These are phyloP conservation scores for Phallusia fumigata DNA, from an alignment of 23 tunicate species.

Conservation along the genomic window DNA sequence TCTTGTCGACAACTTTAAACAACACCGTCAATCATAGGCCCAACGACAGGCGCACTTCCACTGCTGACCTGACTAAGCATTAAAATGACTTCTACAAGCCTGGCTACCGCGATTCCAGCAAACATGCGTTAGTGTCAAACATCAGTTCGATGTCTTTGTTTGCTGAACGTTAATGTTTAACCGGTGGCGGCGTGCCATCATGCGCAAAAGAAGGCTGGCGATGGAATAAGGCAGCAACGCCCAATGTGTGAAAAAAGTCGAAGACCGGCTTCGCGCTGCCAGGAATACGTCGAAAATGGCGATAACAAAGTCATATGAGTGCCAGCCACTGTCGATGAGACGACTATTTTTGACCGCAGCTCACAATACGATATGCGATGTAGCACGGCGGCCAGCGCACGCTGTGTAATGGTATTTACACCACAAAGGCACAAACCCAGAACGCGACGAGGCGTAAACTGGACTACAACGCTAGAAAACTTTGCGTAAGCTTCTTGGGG, in stretches of 20 bases:
- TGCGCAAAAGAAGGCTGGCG: not conserved
- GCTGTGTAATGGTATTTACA: slow-evolving; percentile 1
- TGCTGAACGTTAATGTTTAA: not conserved
- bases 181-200: not conserved
- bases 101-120: not conserved
- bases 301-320: too few relatives aligned
- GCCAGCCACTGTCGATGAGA: too few relatives aligned
- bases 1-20: too few relatives aligned
- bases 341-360: not conserved
- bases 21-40: too few relatives aligned
- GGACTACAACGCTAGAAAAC: not conserved
- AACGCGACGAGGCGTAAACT: not conserved
- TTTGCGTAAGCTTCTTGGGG: not conserved
- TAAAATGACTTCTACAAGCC: not conserved
- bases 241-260: too few relatives aligned
- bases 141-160: not conserved
- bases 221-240: too few relatives aligned
- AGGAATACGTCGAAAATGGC: too few relatives aligned
- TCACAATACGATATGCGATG: too few relatives aligned
- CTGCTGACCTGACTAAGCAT: too few relatives aligned
- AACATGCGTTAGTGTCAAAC: not conserved
- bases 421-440: not conserved
- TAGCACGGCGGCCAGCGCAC: not conserved
- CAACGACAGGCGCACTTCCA: too few relatives aligned
- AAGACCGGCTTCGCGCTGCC: too few relatives aligned